phyloP scores from a whole-genome alignment of 2,888 invertebrate species.

The Tenodera sinensis region DNA sequence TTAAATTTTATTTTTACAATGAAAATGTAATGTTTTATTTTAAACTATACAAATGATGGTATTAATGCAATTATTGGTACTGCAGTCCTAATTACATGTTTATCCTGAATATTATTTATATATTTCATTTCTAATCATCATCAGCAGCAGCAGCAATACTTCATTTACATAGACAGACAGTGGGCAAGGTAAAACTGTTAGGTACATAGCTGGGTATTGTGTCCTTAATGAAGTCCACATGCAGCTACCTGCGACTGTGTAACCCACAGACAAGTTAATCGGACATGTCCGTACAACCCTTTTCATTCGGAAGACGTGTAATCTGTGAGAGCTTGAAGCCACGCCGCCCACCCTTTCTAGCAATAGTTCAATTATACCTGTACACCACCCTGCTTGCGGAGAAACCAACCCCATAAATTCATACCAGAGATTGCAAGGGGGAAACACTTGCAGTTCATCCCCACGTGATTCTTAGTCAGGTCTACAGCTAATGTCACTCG shows the following conservation, averaged over 20 bases:
- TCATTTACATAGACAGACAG: too few relatives aligned
- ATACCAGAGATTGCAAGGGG: not conserved
- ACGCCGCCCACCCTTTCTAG: too few relatives aligned
- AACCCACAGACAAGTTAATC: not conserved
- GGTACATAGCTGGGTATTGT: too few relatives aligned
- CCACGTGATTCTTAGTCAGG: not conserved
- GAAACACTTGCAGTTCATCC: not conserved
- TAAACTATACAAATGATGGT: too few relatives aligned
- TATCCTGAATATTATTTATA: too few relatives aligned
- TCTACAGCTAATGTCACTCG: not conserved
- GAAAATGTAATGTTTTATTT: too few relatives aligned
- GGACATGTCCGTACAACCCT: not conserved
- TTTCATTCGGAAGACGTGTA: not conserved
- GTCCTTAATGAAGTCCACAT: not conserved
- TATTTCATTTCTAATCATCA: too few relatives aligned
- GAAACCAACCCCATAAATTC: not conserved
- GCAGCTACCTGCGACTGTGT: not conserved
- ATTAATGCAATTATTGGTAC: too few relatives aligned
- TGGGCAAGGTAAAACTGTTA: too few relatives aligned
- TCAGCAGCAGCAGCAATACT: too few relatives aligned
- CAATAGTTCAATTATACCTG: not conserved
- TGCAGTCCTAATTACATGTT: too few relatives aligned
- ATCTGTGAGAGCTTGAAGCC: not conserved
- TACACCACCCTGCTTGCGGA: not conserved
- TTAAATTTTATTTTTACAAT: too few relatives aligned